Base-by-base conservation (phyloP, 2,113 vertebrate genomes). In the Fukomys damarensis region DNA sequence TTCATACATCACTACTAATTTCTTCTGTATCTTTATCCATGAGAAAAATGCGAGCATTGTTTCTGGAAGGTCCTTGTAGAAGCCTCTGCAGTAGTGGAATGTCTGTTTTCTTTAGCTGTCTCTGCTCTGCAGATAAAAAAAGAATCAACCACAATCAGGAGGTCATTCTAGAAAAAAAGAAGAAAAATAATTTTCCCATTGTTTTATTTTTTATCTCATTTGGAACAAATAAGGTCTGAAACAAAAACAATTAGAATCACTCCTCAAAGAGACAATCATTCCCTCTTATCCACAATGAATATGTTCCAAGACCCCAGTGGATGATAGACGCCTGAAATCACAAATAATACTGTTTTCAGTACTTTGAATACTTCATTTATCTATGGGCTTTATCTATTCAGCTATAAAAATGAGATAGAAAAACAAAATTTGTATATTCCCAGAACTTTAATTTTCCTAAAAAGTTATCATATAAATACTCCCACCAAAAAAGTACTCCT, bases 1-100 rank as follows among this genome's bases (percentile, higher is more conserved):
- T 32, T 97, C 99, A 2, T 98, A 99, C 99, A 59, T 99, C 99
- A 91, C 98, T 98, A 98, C 99, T 99, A 49, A 99, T 98, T 99
- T 99, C 99, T 88, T 99, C 98, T 94, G 99, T 98, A 0, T 99
- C 98, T 85, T 98, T 98, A 96, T 99, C 99, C 99, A 99, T 99
- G 93, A 99, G 98, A 86, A 99, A 99, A 84, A 99, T 99, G 94
- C 98, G 99, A 97, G 99, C 99, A 28, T 99, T 98, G 95, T 98
- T 98, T 93, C 99, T 98, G 0, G 99, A 99, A 5, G 99, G 99
- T 1, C 99, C 99, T 86, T 99, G 99, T 3, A 99, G 95, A 28
- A 99, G 98, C 24, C 99, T 99, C 91, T 99, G 99, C 98, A 99
- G 98, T 19, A 99, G 96, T 0, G 99, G 99, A 46, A 99, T 86